Evolutionary conservation across 2,888 invertebrate genomes (phyloP), one percentile per base, ranked within the genome.

Genomic region (Allacma fusca): DNA sequence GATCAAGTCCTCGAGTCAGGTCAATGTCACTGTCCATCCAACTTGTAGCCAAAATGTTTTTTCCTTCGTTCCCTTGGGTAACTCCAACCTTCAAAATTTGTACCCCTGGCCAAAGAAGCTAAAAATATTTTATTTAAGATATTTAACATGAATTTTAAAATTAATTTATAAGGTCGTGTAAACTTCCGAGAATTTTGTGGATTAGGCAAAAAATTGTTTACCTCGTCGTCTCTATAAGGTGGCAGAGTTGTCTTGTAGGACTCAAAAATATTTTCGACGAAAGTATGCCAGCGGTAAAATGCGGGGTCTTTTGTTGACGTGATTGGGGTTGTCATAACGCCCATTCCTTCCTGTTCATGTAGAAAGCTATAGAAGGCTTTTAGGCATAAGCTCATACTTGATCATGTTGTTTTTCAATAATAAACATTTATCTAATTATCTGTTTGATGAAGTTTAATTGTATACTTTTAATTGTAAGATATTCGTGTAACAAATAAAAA

Each of bases 241-340:
- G 91, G 88, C 29, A 95, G 87, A 19, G 91, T 91, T 79, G 88
- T 88, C 87, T 95, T 95, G 87, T 91, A 91, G 81, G 91, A 89
- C 82, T 91, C 90, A 89, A 94, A 94, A 40, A 95, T 87, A 82
- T 93, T 91, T 84, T 95, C 93, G 28, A 94, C 88, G 86, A 91
- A 92, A 0, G 92, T 90, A 85, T 95, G 95, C 93, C 93, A 94
- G 85, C 93, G 91, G 88, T 94, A 95, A 89, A 95, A 95, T 24
- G 92, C 87, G 0, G 95, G 95, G 87, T 95, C 95, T 0, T 94
- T 89, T 94, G 95, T 94, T 0, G 94, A 93, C 0, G 94, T 94
- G n/a, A n/a, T n/a, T n/a, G n/a, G n/a, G n/a, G n/a, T n/a, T n/a
- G n/a, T n/a, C n/a, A n/a, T n/a, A n/a, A n/a, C n/a, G n/a, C n/a